phyloP scores from a whole-genome alignment of 2,888 invertebrate species.

The Halictus ligatus region DNA sequence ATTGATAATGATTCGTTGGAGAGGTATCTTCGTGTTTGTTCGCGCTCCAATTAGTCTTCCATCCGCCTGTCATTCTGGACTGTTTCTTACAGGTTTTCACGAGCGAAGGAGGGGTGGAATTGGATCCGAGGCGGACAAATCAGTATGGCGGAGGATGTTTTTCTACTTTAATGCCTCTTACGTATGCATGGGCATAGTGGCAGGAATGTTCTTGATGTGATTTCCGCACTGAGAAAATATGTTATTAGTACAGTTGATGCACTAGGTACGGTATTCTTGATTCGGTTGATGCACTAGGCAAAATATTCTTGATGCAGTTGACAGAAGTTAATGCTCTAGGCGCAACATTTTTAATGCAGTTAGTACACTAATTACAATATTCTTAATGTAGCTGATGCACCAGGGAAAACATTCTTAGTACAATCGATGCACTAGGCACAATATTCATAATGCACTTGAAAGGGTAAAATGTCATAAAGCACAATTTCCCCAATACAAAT shows the following conservation, averaged over 20 bases:
- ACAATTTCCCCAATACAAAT: too few relatives aligned
- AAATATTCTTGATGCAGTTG: too few relatives aligned
- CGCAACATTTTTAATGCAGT: too few relatives aligned
- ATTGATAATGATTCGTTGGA: not conserved
- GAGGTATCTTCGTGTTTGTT: not conserved
- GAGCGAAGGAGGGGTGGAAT: not conserved
- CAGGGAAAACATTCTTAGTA: too few relatives aligned
- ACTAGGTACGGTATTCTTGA: not conserved
- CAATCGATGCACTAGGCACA: too few relatives aligned
- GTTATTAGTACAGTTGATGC: not conserved
- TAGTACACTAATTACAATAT: too few relatives aligned
- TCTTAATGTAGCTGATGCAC: too few relatives aligned
- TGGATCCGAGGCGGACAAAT: not conserved
- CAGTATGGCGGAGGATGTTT: not conserved
- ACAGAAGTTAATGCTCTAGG: too few relatives aligned
- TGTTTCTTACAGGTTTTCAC: not conserved
- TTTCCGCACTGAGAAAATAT: not conserved
- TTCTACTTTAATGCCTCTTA: not conserved
- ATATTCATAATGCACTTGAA: too few relatives aligned
- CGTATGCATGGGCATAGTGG: not conserved
- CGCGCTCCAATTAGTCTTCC: conserved; percentile 21
- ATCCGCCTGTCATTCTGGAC: conserved; percentile 19
- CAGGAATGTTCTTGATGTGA: not conserved
- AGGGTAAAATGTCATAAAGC: too few relatives aligned
- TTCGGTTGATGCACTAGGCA: too few relatives aligned